Evolutionary conservation across 2,888 invertebrate genomes (phyloP), one percentile per base, ranked within the genome.

Genomic region (Yponomeuta plumbellus): DNA sequence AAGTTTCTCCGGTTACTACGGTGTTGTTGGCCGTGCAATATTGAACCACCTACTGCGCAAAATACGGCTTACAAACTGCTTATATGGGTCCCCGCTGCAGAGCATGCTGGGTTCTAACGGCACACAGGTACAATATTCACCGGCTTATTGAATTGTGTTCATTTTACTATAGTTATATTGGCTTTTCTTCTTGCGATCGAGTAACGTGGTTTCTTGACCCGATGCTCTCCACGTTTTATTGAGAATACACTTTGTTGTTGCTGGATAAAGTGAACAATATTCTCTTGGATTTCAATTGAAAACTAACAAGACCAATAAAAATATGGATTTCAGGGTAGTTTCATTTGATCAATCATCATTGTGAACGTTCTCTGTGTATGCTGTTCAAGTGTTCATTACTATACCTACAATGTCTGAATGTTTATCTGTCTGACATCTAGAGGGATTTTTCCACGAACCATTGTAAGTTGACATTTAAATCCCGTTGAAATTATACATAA

Each of bases 81-180:
- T 65, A 65, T 66, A 69, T 69, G 67, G 69, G 68, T 69, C 68
- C 68, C 67, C 68, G 66, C 68, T 66, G 69, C 22, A 22, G 21
- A 59, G 59, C 59, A 59, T 52, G 17, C 44, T 52, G 44, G 44
- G 44, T 13, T 17, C 44, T 52, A 17, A 52, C 44, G 17, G 17
- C 44, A 52, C 44, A 52, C 44, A 52, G 44, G 44, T 52, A 52
- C 44, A 17, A 17, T 52, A 52, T 13, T 8, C 44, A 1, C 34
- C 34, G 34, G 34, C 34, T 52, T 52, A 52, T 13, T 52, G 44
- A 52, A 52, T 52, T 52, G 44, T 52, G 44, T 52, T 52, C 44
- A 17, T 52, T 13, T 52, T 52, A 17, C 44, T 52, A 17, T 17
- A 17, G 3, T 52, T 17, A 52, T 52, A 52, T 52, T 52, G 17